Percentiles rank a stretch among this genome's conserved stretches.
Evolutionary conservation across 2,113 vertebrate genomes (phyloP).

Genomic region (Setophaga petechia): DNA sequence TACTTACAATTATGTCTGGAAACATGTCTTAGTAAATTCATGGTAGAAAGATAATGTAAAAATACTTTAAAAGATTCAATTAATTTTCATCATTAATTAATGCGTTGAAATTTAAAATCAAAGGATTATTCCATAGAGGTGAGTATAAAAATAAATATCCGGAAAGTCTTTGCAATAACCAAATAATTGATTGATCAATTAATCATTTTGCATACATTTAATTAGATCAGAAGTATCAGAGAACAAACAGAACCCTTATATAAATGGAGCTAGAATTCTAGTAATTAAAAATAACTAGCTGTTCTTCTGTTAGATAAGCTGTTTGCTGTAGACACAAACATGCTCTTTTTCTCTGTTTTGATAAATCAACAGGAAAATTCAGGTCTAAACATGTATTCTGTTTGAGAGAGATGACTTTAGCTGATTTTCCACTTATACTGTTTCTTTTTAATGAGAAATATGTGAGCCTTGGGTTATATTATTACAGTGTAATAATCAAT

Average conservation of each 20-base stretch:
- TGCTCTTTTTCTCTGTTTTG: neutral
- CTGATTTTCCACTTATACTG: neutral
- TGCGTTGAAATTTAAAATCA: neutral
- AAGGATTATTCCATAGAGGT: slow-evolving; percentile 6
- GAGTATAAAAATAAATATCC: slow-evolving; percentile 11
- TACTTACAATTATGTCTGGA: neutral
- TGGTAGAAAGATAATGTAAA: neutral
- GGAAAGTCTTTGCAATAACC: neutral
- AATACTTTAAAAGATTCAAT: neutral
- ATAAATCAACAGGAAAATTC: neutral
- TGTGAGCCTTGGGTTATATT: neutral
- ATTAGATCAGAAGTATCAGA: slow-evolving; percentile 20
- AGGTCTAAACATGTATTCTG: neutral
- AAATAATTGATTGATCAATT: slow-evolving; percentile 58
- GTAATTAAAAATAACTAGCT: slow-evolving; percentile 37
- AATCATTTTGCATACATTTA: slow-evolving; percentile 38
- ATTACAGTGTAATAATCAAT: neutral
- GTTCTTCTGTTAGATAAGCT: neutral
- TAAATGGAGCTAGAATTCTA: neutral
- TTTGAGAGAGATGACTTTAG: neutral
- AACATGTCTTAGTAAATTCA: neutral
- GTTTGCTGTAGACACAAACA: neutral
- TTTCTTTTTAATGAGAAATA: neutral
- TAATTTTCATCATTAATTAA: neutral
- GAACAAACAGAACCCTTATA: neutral